Evolutionary conservation across 2,113 vertebrate species (phyloP).

Genomic region (Pungitius pungitius): DNA sequence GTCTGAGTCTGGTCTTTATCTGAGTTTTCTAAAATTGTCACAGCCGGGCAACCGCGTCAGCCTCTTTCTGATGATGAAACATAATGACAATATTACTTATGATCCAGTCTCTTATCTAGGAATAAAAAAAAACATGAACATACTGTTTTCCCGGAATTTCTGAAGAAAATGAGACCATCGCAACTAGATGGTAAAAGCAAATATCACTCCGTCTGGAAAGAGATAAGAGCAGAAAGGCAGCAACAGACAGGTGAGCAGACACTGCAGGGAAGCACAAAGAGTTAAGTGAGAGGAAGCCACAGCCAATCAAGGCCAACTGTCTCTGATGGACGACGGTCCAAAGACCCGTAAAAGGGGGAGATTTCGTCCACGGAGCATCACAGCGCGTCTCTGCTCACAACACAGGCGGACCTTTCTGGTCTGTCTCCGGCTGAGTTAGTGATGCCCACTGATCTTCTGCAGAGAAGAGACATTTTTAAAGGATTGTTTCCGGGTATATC

Average conservation of each 20-base stretch:
- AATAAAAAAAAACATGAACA: neutral
- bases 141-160: neutral
- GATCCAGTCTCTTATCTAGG: neutral
- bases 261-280: constrained; percentile 41
- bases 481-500: neutral
- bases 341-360: constrained; percentile 37
- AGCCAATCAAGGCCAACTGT: constrained; percentile 56
- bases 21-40: constrained; percentile 16
- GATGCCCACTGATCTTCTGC: constrained; percentile 24
- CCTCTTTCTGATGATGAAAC: neutral
- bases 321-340: constrained; percentile 27
- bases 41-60: constrained; percentile 23
- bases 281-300: constrained; percentile 55
- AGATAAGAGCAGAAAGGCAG: neutral
- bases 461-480: constrained; percentile 8
- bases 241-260: neutral
- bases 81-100: constrained; percentile 13
- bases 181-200: neutral
- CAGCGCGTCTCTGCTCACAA: constrained; percentile 17
- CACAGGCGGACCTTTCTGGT: neutral
- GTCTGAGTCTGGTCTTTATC: constrained; percentile 16
- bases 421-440: constrained; percentile 17
- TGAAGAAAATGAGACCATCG: neutral
- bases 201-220: neutral
- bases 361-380: constrained; percentile 18